phyloP scores from a whole-genome alignment of 2,113 vertebrate genomes.

The Hiodon alosoides region DNA sequence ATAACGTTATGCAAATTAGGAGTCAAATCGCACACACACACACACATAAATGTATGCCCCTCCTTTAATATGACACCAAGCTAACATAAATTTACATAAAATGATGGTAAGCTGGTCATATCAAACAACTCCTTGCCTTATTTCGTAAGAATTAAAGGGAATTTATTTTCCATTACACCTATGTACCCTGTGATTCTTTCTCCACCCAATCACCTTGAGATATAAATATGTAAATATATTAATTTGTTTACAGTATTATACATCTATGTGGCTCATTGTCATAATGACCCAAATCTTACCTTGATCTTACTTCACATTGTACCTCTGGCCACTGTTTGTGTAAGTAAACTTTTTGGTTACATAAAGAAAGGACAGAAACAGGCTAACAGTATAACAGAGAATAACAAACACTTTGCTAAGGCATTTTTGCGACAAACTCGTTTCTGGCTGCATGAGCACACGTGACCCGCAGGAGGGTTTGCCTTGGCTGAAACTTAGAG shows the following conservation, averaged over 20 bases:
- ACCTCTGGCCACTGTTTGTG: conserved; percentile 11
- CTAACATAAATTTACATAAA: conserved; percentile 14
- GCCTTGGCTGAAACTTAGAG: not conserved
- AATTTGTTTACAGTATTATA: conserved; percentile 11
- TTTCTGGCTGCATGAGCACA: too few species aligned
- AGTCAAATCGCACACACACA: too few species aligned
- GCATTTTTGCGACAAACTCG: not conserved
- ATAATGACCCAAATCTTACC: conserved; percentile 4
- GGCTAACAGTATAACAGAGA: conserved; percentile 7
- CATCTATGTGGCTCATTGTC: conserved; percentile 20
- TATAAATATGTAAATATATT: conserved; percentile 34
- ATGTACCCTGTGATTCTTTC: conserved; percentile 26
- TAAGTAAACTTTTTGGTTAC: conserved; percentile 22
- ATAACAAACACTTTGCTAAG: not conserved
- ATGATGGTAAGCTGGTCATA: conserved; percentile 14
- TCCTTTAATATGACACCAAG: not conserved
- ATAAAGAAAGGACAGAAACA: conserved; percentile 17
- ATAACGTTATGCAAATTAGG: conserved; percentile 25
- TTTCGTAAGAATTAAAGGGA: conserved; percentile 49
- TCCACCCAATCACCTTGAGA: conserved; percentile 24
- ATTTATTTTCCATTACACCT: conserved; percentile 28
- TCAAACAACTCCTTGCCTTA: conserved; percentile 19
- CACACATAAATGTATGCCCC: too few species aligned
- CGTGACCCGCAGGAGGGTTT: too few species aligned
- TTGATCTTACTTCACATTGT: conserved; percentile 3